Percentiles rank a stretch among this genome's conserved stretches.
These are phyloP conservation scores for Antennarius striatus DNA, from an alignment of 2,113 vertebrate species.

Conservation along the genomic window DNA sequence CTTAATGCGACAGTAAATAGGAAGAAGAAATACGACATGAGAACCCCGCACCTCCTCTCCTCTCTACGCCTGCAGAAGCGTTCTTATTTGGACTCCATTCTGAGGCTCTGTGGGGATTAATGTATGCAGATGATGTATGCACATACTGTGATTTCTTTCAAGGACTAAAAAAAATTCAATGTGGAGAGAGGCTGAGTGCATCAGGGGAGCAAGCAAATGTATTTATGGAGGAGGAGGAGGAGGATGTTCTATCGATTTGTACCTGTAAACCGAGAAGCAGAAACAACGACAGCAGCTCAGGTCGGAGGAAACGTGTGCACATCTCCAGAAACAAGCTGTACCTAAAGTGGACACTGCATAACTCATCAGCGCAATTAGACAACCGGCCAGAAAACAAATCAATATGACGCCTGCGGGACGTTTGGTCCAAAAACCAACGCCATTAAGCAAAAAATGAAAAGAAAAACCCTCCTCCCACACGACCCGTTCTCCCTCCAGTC, in stretches of 20 bases:
- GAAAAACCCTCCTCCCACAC: slow-evolving; percentile 46
- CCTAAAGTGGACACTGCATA: slow-evolving; percentile 1
- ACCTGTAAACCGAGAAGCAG: slow-evolving; percentile 69
- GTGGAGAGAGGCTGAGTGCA: slow-evolving; percentile 15
- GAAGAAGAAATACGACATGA: background rate
- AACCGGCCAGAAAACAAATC: background rate
- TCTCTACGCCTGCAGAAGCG: too few species aligned
- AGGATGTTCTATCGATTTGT: slow-evolving; percentile 71
- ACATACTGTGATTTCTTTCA: slow-evolving; percentile 13
- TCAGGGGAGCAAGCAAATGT: slow-evolving; percentile 44
- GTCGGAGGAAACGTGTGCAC: slow-evolving; percentile 41
- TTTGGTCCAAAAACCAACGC: slow-evolving; percentile 9
- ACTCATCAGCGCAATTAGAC: background rate
- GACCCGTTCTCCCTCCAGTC: slow-evolving; percentile 45
- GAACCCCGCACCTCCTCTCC: background rate
- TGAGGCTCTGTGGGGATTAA: slow-evolving; percentile 12
- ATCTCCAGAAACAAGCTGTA: slow-evolving; percentile 31
- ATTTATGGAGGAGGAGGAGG: slow-evolving; percentile 59
- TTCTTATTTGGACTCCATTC: slow-evolving; percentile 8
- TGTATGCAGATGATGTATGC: slow-evolving; percentile 21
- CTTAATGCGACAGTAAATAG: slow-evolving; percentile 2
- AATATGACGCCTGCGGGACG: slow-evolving; percentile 6
- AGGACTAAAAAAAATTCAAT: slow-evolving; percentile 12
- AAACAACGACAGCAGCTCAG: slow-evolving; percentile 53
- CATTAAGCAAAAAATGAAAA: slow-evolving; percentile 13